phyloP scores from a whole-genome alignment of 2,113 vertebrate species.

The Poeciliopsis turrubarensis region DNA sequence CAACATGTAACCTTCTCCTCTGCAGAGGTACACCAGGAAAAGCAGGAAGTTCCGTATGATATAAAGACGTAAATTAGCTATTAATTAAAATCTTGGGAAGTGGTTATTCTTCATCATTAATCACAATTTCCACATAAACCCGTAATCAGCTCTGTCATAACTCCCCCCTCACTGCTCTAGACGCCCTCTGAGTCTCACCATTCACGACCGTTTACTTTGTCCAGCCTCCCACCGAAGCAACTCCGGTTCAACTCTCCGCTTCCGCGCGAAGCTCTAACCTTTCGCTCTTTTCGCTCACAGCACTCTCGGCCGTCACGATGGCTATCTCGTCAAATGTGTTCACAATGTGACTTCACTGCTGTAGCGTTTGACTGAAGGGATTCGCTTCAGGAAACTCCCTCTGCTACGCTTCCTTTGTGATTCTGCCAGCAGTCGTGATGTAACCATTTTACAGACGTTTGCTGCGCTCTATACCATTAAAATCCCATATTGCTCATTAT shows the following conservation, averaged over 20 bases:
- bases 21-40: background rate
- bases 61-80: background rate
- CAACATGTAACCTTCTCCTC: background rate
- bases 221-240: background rate
- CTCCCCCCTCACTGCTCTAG: background rate
- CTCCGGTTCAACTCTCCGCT: slow-evolving; percentile 7
- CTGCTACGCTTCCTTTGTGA: slow-evolving; percentile 53
- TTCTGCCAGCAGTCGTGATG: slow-evolving; percentile 50
- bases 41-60: background rate
- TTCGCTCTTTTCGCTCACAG: slow-evolving; percentile 18
- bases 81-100: too few relatives aligned
- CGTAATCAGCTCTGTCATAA: background rate
- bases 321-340: slow-evolving; percentile 29
- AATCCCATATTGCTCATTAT: slow-evolving; percentile 54
- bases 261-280: slow-evolving; percentile 3
- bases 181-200: background rate
- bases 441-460: slow-evolving; percentile 61
- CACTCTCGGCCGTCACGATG: slow-evolving; percentile 11
- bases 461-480: slow-evolving; percentile 60
- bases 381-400: slow-evolving; percentile 48
- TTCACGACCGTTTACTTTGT: background rate
- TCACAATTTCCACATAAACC: background rate
- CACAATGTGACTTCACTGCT: slow-evolving; percentile 12
- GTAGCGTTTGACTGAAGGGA: slow-evolving; percentile 31
- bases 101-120: background rate